Percentiles rank a stretch among this genome's conserved stretches.
Conservation (phyloP, 2,888 invertebrate species). For the Eugnorisma glareosa region DNA sequence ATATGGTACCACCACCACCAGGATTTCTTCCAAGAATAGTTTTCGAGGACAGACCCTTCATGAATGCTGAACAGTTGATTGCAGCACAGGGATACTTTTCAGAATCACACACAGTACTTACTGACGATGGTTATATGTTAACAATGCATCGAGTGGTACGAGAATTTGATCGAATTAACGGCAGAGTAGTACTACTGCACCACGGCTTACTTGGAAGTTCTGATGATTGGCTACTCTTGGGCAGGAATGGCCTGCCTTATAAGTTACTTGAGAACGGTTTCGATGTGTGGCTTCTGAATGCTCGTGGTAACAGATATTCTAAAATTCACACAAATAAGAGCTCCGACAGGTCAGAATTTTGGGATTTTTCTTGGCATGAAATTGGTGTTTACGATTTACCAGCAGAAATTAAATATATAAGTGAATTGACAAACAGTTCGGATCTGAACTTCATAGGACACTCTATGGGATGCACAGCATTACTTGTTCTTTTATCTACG, state of each 20-base stretch:
- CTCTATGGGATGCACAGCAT: conserved; percentile 76
- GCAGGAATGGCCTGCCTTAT: conserved; percentile 73
- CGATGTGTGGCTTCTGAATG: conserved; percentile 90
- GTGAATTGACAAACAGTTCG: conserved; percentile 57
- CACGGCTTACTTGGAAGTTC: conserved; percentile 77
- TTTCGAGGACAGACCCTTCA: conserved; percentile 9
- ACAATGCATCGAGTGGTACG: conserved; percentile 71
- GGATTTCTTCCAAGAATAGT: neutral
- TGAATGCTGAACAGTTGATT: conserved; percentile 47
- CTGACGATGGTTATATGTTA: conserved; percentile 74
- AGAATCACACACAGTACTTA: conserved; percentile 72
- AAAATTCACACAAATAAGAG: conserved; percentile 62
- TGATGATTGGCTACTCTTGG: conserved; percentile 77
- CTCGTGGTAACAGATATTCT: conserved; percentile 78
- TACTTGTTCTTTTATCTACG: conserved; percentile 73
- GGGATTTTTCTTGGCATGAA: conserved; percentile 81
- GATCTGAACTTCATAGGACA: conserved; percentile 75
- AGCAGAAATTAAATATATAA: conserved; percentile 73
- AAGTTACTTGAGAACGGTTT: conserved; percentile 87
- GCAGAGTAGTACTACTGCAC: conserved; percentile 69
- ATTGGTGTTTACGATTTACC: conserved; percentile 77
- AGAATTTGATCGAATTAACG: conserved; percentile 8
- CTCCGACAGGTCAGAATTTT: conserved; percentile 66
- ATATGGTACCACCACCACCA: rapidly evolving
- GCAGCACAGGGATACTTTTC: conserved; percentile 66